Conservation (phyloP, 2,888 invertebrate species). For the Caenorhabditis sp. region DNA sequence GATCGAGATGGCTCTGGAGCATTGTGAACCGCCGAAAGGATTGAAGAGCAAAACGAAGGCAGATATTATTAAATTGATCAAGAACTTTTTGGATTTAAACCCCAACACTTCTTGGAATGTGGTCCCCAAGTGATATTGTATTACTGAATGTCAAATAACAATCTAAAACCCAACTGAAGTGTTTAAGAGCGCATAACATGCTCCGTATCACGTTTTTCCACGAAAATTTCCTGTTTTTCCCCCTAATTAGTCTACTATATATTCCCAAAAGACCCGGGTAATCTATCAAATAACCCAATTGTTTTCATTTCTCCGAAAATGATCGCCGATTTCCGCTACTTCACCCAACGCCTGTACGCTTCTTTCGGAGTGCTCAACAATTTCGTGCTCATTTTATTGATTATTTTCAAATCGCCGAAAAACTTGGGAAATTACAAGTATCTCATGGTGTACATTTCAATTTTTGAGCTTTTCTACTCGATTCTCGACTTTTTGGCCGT, state of each 20-base stretch:
- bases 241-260: too few relatives aligned
- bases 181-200: too few relatives aligned
- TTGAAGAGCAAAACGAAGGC: slow-evolving; percentile 22
- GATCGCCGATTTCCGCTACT: too few relatives aligned
- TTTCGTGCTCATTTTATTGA: slow-evolving; percentile 6
- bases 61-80: slow-evolving; percentile 25
- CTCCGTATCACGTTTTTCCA: too few relatives aligned
- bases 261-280: too few relatives aligned
- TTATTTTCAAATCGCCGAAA: slow-evolving; percentile 36
- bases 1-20: slow-evolving; percentile 9
- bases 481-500: slow-evolving; percentile 15
- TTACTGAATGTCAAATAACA: too few relatives aligned
- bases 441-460: slow-evolving; percentile 21
- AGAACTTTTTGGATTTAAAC: slow-evolving; percentile 14
- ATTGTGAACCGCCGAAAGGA: slow-evolving; percentile 23
- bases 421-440: slow-evolving; percentile 21
- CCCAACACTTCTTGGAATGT: slow-evolving; percentile 25
- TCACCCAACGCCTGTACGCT: too few relatives aligned
- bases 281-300: too few relatives aligned
- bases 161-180: too few relatives aligned
- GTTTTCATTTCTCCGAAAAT: too few relatives aligned
- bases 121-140: too few relatives aligned
- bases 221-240: too few relatives aligned
- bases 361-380: slow-evolving; percentile 6
- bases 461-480: slow-evolving; percentile 25